Evolutionary conservation across 2,888 invertebrate species (phyloP).

Genomic region (Drosophila borborema): DNA sequence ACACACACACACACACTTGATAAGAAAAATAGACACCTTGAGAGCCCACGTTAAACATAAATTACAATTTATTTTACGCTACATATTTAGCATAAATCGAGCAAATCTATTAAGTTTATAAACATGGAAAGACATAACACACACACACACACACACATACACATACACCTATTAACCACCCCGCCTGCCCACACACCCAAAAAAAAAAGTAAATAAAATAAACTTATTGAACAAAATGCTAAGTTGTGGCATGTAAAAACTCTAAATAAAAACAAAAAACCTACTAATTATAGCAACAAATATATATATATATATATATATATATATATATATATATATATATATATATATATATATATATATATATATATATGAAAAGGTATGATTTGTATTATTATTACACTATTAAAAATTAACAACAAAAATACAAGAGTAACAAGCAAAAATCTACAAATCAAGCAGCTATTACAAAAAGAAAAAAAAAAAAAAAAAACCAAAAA

Average conservation of each 20-base stretch:
- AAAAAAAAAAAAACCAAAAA: conserved; percentile 20
- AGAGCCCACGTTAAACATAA: conserved; percentile 60
- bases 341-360: conserved; percentile 36
- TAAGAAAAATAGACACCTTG: conserved; percentile 46
- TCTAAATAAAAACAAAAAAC: conserved; percentile 39
- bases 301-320: conserved; percentile 19
- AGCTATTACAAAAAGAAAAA: conserved; percentile 35
- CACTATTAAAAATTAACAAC: conserved; percentile 69
- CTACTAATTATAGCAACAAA: conserved; percentile 52
- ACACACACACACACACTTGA: conserved; percentile 38
- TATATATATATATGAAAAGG: conserved; percentile 42
- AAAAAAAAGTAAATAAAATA: conserved; percentile 28
- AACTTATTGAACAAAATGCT: conserved; percentile 27
- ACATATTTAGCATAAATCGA: conserved; percentile 36
- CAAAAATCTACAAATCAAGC: conserved; percentile 27
- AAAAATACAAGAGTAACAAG: conserved; percentile 24
- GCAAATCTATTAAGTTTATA: conserved; percentile 66
- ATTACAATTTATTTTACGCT: conserved; percentile 66
- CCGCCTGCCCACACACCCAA: conserved; percentile 58
- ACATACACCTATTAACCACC: conserved; percentile 33
- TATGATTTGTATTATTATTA: conserved; percentile 75
- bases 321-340: conserved; percentile 21
- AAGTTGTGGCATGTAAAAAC: conserved; percentile 45
- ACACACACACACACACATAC: conserved; percentile 24
- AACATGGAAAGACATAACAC: conserved; percentile 46